Evolutionary conservation across 2,113 vertebrate genomes (phyloP).

Genomic region (Engystomops pustulosus): DNA sequence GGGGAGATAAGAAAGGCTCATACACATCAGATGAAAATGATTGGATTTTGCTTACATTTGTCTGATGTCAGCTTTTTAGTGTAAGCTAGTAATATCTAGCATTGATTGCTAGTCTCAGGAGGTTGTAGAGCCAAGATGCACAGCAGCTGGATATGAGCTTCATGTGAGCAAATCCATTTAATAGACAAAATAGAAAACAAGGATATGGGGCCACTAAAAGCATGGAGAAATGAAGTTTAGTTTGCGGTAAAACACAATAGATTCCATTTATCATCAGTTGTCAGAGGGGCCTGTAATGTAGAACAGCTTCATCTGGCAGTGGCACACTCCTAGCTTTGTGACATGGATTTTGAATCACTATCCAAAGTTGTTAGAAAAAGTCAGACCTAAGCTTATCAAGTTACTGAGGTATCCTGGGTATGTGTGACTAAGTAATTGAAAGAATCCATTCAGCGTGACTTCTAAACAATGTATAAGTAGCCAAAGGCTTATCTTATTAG

Average conservation of each 20-base stretch:
- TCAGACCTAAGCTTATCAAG: slow-evolving; percentile 15
- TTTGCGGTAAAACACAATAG: slow-evolving; percentile 10
- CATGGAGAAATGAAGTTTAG: not conserved
- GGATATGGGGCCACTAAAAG: not conserved
- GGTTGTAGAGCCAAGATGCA: no score
- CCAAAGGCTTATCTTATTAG: slow-evolving; percentile 22
- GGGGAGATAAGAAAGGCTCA: no score
- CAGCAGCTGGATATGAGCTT: not conserved
- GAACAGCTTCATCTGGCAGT: slow-evolving; percentile 24
- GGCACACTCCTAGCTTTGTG: not conserved
- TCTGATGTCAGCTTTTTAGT: no score
- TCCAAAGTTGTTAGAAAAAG: slow-evolving; percentile 36
- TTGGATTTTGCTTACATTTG: no score
- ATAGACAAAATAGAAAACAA: slow-evolving; percentile 8
- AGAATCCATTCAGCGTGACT: slow-evolving; percentile 29
- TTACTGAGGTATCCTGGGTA: slow-evolving; percentile 20
- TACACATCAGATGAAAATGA: no score
- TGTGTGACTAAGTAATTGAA: slow-evolving; percentile 48
- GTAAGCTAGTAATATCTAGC: no score
- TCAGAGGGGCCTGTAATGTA: slow-evolving; percentile 8
- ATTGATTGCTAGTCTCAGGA: no score
- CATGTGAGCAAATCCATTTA: not conserved
- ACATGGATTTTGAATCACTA: slow-evolving; percentile 26
- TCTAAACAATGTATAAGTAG: slow-evolving; percentile 28
- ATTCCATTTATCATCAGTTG: not conserved